phyloP scores from a whole-genome alignment of 2,888 invertebrate genomes.

The Brenthis daphne region DNA sequence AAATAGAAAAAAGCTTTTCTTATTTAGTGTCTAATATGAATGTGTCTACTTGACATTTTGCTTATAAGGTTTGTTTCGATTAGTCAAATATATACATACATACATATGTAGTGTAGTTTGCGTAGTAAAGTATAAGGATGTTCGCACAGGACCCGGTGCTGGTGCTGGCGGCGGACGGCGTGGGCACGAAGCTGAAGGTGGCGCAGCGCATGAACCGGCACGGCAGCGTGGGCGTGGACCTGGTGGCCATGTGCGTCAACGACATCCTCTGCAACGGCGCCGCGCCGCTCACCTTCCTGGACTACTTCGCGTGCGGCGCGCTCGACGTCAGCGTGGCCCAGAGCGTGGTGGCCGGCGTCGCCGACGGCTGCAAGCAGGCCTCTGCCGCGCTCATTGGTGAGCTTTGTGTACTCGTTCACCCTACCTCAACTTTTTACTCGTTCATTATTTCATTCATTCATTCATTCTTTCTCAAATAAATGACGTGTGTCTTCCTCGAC shows the following conservation, averaged over 20 bases:
- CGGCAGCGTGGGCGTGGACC: constrained; percentile 93
- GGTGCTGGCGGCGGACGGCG: constrained; percentile 98
- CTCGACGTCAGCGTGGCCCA: constrained; percentile 87
- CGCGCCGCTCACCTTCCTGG: constrained; percentile 96
- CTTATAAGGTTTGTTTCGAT: no score
- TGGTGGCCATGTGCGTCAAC: constrained; percentile 99
- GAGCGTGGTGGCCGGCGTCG: constrained; percentile 89
- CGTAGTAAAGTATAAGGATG: no score
- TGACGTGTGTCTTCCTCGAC: no score
- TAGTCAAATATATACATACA: no score
- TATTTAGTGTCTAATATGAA: no score
- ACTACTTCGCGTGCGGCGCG: constrained; percentile 96
- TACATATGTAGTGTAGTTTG: background rate
- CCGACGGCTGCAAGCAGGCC: constrained; percentile 91
- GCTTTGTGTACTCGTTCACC: constrained; percentile 19
- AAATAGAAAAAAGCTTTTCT: no score
- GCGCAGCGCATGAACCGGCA: constrained; percentile 91
- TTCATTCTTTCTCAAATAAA: no score
- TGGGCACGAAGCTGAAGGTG: constrained; percentile 97
- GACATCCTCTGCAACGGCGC: constrained; percentile 98
- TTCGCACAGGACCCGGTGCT: constrained; percentile 88
- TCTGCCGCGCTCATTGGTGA: constrained; percentile 93
- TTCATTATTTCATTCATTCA: no score
- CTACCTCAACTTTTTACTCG: no score
- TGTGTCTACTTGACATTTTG: no score